Base-by-base conservation (phyloP, 2,113 vertebrate genomes). In the Okapia johnstoni region DNA sequence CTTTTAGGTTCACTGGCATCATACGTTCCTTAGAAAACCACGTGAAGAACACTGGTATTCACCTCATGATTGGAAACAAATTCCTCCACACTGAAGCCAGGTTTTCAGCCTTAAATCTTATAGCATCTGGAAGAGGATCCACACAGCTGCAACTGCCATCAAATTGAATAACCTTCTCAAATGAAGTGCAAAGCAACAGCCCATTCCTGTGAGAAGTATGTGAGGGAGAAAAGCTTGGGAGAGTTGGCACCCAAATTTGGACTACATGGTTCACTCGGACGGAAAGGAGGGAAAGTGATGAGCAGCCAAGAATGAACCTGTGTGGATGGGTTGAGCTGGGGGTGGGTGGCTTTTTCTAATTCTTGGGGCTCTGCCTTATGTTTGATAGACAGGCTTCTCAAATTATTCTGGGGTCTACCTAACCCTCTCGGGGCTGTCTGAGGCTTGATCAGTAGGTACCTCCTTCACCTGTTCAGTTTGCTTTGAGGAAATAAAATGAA, bases 401-500 rank as follows among this genome's bases (percentile, higher is more conserved):
- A 73, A 87, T 36, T 81, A 40, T 93, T 81, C 17, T 40, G 54
- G 76, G 30, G 36, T 90, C 26, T 66, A 4, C 55, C 21, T 58
- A 30, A 46, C 6, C 48, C 10, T 83, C 19, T 60, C 14, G 7
- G 48, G 73, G 73, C 57, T 15, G 26, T 8, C 30, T 73, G 36
- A 79, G 57, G 48, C 57, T 96, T 26, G 15, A 76, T 83, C 50
- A 19, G 9, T 92, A 17, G 21, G 33, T 50, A 25, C 8, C 23
- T n/a, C 23, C 63, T 93, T 86, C 43, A 19, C 30, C 9, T 43
- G 6, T 85, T 97, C 17, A 10, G 57, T 86, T 66, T 88, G 54
- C 86, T 88, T 84, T 92, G 43, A 90, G 43, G 25, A 90, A 94
- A 93, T 60, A 73, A 83, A 94, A 96, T 36, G 36, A 83, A 52